These are phyloP conservation scores for Lepus americanus DNA, from an alignment of 2,113 vertebrate genomes.

Conservation along the genomic window DNA sequence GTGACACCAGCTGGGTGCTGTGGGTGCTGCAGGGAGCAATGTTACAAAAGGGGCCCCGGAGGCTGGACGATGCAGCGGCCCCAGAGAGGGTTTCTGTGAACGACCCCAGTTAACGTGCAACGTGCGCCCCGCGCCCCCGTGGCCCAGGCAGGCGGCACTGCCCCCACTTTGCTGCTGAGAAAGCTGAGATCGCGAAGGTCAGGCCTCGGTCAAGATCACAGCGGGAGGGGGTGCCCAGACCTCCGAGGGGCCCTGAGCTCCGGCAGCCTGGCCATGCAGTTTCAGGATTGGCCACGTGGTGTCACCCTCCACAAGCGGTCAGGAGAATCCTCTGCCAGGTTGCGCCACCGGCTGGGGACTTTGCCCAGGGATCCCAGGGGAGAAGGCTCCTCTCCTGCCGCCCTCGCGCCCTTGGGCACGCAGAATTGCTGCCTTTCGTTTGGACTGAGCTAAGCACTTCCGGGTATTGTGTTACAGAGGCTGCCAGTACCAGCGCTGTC, in stretches of 20 bases:
- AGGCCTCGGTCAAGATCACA: background rate
- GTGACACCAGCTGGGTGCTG: background rate
- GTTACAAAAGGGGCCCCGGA: too few species aligned
- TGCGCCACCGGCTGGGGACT: rapidly evolving
- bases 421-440: background rate
- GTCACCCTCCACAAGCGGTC: slow-evolving; percentile 79
- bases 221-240: background rate
- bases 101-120: background rate
- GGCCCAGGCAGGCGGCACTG: background rate
- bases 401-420: background rate
- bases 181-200: background rate
- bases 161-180: background rate
- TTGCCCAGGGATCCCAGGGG: background rate
- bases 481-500: rapidly evolving
- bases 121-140: background rate
- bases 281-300: slow-evolving; percentile 69
- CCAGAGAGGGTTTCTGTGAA: background rate
- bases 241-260: rapidly evolving
- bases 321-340: rapidly evolving
- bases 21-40: background rate
- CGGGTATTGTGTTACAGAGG: rapidly evolving
- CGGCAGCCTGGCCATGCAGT: background rate
- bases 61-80: background rate
- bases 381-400: background rate
- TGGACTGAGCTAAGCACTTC: background rate